Evolutionary conservation across 1,140 invertebrate species (phyloP), one percentile per base, ranked within the genome.

Genomic region (Zelostemma sp.): DNA sequence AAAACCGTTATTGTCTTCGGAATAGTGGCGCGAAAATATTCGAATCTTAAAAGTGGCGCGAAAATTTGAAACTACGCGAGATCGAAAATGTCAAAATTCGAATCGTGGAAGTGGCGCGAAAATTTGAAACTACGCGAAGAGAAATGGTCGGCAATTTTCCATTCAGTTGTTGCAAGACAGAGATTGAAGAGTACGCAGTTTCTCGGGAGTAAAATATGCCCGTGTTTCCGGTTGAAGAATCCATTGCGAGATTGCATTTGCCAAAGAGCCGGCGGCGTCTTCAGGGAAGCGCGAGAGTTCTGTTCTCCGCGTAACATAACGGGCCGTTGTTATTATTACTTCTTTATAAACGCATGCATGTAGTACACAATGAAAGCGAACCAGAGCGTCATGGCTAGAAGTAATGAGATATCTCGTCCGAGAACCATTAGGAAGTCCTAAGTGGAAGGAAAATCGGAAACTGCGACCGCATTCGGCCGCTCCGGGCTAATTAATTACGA

Each of bases 401-500:
- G 65, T 68, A 68, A 68, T 53, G 57, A 61, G 55, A 63, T 58
- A 68, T 48, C 46, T 28, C 9, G 19, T 19, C n/a, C 6, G 17
- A 1, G 25, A 48, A 41, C 40, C 40, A 15, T 41, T 14, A 41
- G 53, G 43, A 50, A 60, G 4, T 18, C 25, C 21, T 31, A 48
- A 41, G 14, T 15, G 40, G 40, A 43, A 63, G 59, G 55, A 71
- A 62, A 55, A 65, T 63, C 40, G 45, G 49, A 38, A 17, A 28
- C 25, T 11, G 59, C 54, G 61, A 59, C 62, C 69, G 69, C 64
- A 43, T 66, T 58, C 56, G 60, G 47, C 40, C 1, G 9, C 54
- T 38, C 54, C 53, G 50, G 57, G 59, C 63, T 72, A 76, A 71
- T 76, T 76, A 76, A 76, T 74, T 68, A 61, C 57, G 49, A 77